These are phyloP conservation scores for Drosophila trapezifrons DNA, from an alignment of 1,140 invertebrate species.

Conservation along the genomic window DNA sequence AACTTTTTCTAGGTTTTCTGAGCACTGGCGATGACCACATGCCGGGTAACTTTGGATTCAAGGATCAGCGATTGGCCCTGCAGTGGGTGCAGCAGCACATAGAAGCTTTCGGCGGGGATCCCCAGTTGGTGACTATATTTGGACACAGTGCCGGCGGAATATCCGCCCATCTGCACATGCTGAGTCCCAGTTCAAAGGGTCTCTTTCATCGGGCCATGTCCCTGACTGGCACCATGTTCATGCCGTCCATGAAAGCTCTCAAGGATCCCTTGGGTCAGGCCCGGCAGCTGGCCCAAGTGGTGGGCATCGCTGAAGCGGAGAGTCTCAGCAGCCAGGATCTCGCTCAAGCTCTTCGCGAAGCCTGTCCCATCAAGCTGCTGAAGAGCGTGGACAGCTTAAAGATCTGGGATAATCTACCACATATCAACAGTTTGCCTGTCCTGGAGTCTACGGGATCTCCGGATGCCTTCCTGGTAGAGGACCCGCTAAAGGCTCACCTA, in stretches of 20 bases:
- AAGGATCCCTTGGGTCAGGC: conserved; percentile 84
- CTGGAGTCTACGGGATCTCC: conserved; percentile 62
- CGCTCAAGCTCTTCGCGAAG: conserved; percentile 75
- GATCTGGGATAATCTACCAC: conserved; percentile 71
- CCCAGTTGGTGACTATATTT: conserved; percentile 90
- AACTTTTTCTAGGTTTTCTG: conserved; percentile 61
- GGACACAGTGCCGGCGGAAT: conserved; percentile 88
- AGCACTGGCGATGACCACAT: conserved; percentile 77
- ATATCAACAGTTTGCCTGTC: conserved; percentile 72
- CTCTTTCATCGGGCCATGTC: conserved; percentile 85
- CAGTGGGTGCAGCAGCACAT: conserved; percentile 73
- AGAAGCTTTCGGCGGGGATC: conserved; percentile 89
- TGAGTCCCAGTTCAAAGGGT: conserved; percentile 59
- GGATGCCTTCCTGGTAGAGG: conserved; percentile 80
- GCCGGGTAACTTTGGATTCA: conserved; percentile 85
- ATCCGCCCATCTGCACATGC: conserved; percentile 83
- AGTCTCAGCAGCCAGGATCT: conserved; percentile 41
- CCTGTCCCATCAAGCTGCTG: conserved; percentile 64
- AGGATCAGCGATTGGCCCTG: conserved; percentile 75
- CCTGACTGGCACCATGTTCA: conserved; percentile 86
- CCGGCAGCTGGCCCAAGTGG: conserved; percentile 39
- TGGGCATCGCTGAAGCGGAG: conserved; percentile 41
- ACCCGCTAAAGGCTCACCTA: conserved; percentile 65
- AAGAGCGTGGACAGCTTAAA: conserved; percentile 64
- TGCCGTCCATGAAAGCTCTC: conserved; percentile 84